phyloP scores from a whole-genome alignment of 2,888 invertebrate genomes.

The Euphydryas editha region DNA sequence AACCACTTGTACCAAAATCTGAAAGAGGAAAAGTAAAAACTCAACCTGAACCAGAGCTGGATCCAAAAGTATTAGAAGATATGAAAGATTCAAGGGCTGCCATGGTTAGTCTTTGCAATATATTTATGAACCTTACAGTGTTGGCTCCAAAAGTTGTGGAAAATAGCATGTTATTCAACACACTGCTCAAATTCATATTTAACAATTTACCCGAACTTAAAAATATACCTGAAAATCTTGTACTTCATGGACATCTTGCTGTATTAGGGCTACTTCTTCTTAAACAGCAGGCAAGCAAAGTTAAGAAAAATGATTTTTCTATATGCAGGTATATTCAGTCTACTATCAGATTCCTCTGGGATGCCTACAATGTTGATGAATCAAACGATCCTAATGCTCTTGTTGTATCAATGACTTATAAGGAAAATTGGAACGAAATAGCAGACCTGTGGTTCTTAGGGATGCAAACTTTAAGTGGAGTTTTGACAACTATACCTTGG shows the following conservation, averaged over 20 bases:
- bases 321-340: slow-evolving; percentile 95
- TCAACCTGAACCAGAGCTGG: slow-evolving; percentile 89
- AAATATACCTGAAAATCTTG: slow-evolving; percentile 91
- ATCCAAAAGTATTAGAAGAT: slow-evolving; percentile 89
- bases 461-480: slow-evolving; percentile 95
- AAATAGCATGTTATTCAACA: slow-evolving; percentile 89
- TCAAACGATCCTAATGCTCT: slow-evolving; percentile 92
- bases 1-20: slow-evolving; percentile 91
- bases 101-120: slow-evolving; percentile 94
- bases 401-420: slow-evolving; percentile 93
- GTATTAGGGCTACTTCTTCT: slow-evolving; percentile 91
- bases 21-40: slow-evolving; percentile 90
- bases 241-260: slow-evolving; percentile 92
- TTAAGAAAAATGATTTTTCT: slow-evolving; percentile 94
- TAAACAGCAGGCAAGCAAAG: slow-evolving; percentile 91
- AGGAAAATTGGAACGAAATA: slow-evolving; percentile 94
- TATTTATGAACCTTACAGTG: slow-evolving; percentile 96
- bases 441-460: slow-evolving; percentile 97
- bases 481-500: slow-evolving; percentile 93
- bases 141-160: slow-evolving; percentile 93
- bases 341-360: slow-evolving; percentile 95
- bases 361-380: slow-evolving; percentile 95
- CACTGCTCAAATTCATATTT: slow-evolving; percentile 92
- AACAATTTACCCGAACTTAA: slow-evolving; percentile 93
- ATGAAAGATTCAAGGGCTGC: slow-evolving; percentile 93